These are phyloP conservation scores for Sweltsa coloradensis DNA, from an alignment of 1,140 invertebrate species.

Conservation along the genomic window DNA sequence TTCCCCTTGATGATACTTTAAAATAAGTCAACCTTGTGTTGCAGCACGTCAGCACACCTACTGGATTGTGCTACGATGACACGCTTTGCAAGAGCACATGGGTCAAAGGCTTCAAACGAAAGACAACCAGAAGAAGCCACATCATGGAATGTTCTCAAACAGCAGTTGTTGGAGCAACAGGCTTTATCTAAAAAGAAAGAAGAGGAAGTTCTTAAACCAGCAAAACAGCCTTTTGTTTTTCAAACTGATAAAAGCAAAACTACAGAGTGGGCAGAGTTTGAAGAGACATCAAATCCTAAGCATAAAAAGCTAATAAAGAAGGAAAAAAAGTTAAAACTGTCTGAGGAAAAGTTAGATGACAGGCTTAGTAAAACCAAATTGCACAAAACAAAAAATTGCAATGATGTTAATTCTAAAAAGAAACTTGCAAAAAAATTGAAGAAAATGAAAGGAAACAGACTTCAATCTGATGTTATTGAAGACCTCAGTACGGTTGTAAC, in stretches of 20 bases:
- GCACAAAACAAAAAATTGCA: too few species aligned
- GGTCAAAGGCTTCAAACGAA: conserved; percentile 60
- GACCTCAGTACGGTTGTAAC: too few species aligned
- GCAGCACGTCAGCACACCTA: too few species aligned
- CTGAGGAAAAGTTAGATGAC: background rate
- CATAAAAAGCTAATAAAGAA: background rate
- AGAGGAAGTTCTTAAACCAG: background rate
- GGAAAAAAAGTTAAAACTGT: background rate
- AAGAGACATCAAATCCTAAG: conserved; percentile 13
- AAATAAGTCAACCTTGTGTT: too few species aligned
- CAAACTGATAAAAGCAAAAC: conserved; percentile 21
- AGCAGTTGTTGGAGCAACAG: conserved; percentile 29
- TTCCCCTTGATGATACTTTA: too few species aligned
- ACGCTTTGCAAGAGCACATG: conserved; percentile 55
- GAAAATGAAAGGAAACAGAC: too few species aligned
- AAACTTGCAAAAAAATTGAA: too few species aligned
- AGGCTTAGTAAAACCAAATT: background rate
- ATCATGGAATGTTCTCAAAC: conserved; percentile 56
- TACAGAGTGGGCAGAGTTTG: conserved; percentile 38
- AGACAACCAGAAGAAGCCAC: conserved; percentile 50
- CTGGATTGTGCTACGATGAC: too few species aligned
- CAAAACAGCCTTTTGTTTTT: background rate
- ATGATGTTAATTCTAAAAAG: too few species aligned
- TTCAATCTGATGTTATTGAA: too few species aligned
- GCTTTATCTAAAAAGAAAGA: conserved; percentile 5